A percentile compares a stretch with the other conserved stretches of the same genome.
These are phyloP conservation scores for Pachliopta kotzebuea DNA, from an alignment of 2,888 invertebrate genomes.

Conservation along the genomic window DNA sequence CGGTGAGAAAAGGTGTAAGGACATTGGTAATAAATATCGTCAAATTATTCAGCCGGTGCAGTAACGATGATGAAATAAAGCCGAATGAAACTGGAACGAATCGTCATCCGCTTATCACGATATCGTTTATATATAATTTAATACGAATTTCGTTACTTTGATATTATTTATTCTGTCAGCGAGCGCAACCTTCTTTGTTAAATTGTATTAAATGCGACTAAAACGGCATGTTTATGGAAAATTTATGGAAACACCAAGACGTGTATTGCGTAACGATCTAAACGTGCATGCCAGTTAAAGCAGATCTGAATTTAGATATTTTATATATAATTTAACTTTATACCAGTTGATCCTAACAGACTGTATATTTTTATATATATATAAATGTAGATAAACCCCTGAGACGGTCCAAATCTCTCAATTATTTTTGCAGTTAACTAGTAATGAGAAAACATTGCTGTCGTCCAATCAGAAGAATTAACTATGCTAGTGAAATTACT, in stretches of 20 bases:
- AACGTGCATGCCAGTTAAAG: neutral
- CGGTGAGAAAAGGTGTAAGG: slow-evolving; percentile 11
- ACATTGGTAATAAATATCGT: slow-evolving; percentile 16
- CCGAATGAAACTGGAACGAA: slow-evolving; percentile 11
- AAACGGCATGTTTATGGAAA: slow-evolving; percentile 9
- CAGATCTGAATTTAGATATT: slow-evolving; percentile 1
- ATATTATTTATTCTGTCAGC: slow-evolving; percentile 49
- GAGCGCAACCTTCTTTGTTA: slow-evolving; percentile 49
- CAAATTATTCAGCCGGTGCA: slow-evolving; percentile 6
- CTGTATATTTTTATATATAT: too few species aligned
- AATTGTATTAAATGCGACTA: slow-evolving; percentile 28
- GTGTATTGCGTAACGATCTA: neutral
- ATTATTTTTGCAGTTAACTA: too few species aligned
- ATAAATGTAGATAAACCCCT: too few species aligned
- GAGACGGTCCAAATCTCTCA: too few species aligned
- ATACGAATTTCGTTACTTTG: slow-evolving; percentile 35
- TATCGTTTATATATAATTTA: slow-evolving; percentile 1
- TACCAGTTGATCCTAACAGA: too few species aligned
- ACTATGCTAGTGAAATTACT: too few species aligned
- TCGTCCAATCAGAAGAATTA: too few species aligned
- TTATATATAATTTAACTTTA: neutral
- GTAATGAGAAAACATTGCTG: too few species aligned
- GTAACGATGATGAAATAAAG: slow-evolving; percentile 7
- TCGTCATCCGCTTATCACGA: slow-evolving; percentile 15
- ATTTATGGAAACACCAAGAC: neutral